These are phyloP conservation scores for Campylorhamphus procurvoides DNA, from an alignment of 2,113 vertebrate genomes.

Conservation along the genomic window DNA sequence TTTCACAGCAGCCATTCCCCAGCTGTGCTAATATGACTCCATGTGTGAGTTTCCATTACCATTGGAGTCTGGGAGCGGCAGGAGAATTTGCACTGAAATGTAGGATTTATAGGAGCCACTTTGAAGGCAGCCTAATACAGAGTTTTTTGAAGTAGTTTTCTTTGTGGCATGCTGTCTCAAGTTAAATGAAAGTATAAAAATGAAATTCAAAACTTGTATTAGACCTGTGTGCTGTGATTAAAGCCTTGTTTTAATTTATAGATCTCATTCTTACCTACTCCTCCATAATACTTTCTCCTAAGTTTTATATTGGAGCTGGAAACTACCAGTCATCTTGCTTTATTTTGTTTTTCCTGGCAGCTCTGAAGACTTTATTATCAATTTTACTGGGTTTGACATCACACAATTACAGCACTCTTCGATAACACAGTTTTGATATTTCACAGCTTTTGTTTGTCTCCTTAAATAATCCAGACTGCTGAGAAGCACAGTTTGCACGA, in stretches of 20 bases:
- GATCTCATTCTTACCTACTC: neutral
- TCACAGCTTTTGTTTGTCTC: neutral
- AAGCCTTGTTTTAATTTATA: neutral
- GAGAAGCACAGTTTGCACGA: neutral
- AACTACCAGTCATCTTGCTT: neutral
- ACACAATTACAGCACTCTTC: neutral
- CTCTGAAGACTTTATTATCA: neutral
- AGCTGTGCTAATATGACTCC: neutral
- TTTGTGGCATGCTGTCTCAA: neutral
- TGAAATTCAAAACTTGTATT: neutral
- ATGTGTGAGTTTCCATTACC: neutral
- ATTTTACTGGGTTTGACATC: neutral
- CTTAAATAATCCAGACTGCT: neutral
- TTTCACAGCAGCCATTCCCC: neutral
- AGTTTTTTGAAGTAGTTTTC: neutral
- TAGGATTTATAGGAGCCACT: neutral
- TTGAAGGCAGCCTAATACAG: neutral
- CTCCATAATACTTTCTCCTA: neutral
- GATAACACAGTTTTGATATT: neutral
- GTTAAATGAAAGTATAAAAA: neutral
- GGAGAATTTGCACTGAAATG: neutral
- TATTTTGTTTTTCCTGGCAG: slow-evolving; percentile 3
- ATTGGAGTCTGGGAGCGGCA: neutral
- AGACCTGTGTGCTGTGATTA: neutral
- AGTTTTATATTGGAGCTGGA: neutral